phyloP scores from a whole-genome alignment of 2,888 invertebrate species.

The Morinoia aosen region DNA sequence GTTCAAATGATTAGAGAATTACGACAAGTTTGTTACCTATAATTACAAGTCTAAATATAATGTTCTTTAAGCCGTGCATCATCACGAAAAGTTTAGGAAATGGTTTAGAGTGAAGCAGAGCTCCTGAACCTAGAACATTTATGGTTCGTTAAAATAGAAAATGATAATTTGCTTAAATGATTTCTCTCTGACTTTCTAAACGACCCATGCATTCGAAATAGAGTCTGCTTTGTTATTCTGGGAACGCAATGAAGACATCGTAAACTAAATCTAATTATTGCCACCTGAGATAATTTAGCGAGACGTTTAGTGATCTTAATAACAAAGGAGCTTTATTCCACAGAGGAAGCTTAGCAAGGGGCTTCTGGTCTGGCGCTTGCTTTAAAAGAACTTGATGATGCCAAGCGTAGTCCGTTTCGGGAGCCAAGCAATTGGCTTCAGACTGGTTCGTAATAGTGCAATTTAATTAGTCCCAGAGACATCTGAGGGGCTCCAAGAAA shows the following conservation, averaged over 20 bases:
- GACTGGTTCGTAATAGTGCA: background rate
- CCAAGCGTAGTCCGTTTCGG: background rate
- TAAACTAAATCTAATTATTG: background rate
- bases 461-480: background rate
- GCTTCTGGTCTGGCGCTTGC: background rate
- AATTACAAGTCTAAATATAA: background rate
- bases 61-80: background rate
- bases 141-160: background rate
- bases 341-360: background rate
- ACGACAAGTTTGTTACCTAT: background rate
- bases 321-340: background rate
- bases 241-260: background rate
- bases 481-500: background rate
- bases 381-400: background rate
- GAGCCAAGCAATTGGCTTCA: background rate
- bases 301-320: constrained; percentile 3
- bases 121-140: background rate
- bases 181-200: background rate
- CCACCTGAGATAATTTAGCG: background rate
- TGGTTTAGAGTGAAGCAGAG: background rate
- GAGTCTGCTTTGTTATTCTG: background rate
- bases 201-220: background rate
- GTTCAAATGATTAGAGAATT: too few relatives aligned
- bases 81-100: background rate
- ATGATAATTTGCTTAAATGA: background rate